phyloP scores from a whole-genome alignment of 1,140 invertebrate species.

The Monomorium pharaonis region DNA sequence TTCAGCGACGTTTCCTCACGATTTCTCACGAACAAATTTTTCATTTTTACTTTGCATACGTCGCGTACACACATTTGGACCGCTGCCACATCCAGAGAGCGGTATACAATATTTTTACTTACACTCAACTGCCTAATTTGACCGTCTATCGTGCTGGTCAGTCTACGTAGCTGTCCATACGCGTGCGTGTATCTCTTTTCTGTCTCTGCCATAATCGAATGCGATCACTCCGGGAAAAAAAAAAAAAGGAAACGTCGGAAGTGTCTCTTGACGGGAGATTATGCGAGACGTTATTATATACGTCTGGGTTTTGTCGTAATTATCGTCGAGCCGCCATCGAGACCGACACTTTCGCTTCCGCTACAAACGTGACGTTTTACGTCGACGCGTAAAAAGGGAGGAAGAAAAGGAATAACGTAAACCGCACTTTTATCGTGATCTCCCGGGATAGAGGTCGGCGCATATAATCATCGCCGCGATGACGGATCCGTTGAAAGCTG shows the following conservation, averaged over 20 bases:
- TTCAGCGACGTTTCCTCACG: not conserved
- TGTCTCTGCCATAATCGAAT: conserved; percentile 75
- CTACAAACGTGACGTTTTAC: not conserved
- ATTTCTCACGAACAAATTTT: not conserved
- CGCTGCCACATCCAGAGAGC: not conserved
- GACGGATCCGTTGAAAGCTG: not conserved
- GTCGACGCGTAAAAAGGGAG: not conserved
- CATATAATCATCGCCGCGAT: not conserved
- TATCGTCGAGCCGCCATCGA: conserved; percentile 6
- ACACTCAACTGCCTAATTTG: conserved; percentile 80
- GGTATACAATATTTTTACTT: conserved; percentile 62
- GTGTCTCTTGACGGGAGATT: not conserved
- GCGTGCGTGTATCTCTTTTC: conserved; percentile 88
- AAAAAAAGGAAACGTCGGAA: not conserved
- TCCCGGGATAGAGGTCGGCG: not conserved
- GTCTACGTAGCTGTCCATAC: conserved; percentile 87
- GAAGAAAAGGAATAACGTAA: not conserved
- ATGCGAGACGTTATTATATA: not conserved
- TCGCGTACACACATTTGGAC: not conserved
- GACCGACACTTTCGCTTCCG: not conserved
- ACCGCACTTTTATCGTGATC: not conserved
- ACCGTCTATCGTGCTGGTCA: conserved; percentile 87
- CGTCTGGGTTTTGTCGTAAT: not conserved
- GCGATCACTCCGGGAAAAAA: too few relatives aligned
- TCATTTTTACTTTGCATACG: not conserved